Percentiles rank a stretch among this genome's conserved stretches.
phyloP scores from a whole-genome alignment of 37 sponge, comb jelly and placozoan genomes.

The Aphrocallistes beatrix region DNA sequence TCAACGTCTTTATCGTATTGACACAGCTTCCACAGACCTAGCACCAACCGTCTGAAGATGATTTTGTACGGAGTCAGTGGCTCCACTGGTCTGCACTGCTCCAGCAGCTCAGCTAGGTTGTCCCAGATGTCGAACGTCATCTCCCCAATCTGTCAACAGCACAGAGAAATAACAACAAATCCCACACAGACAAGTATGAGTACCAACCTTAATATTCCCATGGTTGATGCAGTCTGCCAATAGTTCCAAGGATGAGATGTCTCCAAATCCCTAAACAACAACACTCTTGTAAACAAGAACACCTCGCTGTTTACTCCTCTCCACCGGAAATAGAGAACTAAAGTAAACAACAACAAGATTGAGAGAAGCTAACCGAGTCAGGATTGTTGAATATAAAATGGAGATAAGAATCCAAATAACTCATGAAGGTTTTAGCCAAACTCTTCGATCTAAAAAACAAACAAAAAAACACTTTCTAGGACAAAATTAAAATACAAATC shows the following conservation, averaged over 20 bases:
- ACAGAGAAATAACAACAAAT: neutral
- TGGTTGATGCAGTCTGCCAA: neutral
- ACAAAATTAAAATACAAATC: no score
- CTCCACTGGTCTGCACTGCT: neutral
- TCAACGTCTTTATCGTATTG: neutral
- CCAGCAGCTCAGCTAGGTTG: neutral
- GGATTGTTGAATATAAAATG: neutral
- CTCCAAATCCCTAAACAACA: neutral
- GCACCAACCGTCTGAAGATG: neutral
- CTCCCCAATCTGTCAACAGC: conserved; percentile 13
- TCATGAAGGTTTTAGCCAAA: neutral
- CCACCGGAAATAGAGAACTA: neutral
- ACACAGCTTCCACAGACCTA: conserved; percentile 12
- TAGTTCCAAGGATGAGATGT: neutral
- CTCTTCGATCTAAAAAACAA: neutral
- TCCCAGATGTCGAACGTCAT: conserved; percentile 17
- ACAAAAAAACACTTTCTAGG: no score
- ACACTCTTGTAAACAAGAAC: neutral
- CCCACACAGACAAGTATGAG: neutral
- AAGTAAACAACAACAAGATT: neutral
- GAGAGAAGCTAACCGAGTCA: neutral
- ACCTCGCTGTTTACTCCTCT: no score
- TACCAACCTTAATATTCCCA: neutral
- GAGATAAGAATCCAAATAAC: conserved; percentile 9
- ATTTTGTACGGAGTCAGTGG: neutral